phyloP scores from a whole-genome alignment of 2,888 invertebrate species.

The Altica lythri region DNA sequence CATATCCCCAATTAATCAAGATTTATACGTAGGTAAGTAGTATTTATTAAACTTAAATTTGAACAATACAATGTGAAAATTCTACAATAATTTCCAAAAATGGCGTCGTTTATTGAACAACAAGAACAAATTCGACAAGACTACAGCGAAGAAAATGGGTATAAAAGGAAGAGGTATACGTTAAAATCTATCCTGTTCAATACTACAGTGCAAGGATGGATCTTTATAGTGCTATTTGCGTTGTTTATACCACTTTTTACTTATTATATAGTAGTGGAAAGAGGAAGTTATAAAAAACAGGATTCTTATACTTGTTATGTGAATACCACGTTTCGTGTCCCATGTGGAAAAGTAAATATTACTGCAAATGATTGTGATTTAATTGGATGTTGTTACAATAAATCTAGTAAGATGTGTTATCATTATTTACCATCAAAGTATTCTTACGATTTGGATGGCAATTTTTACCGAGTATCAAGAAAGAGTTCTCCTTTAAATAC shows the following conservation, averaged over 20 bases:
- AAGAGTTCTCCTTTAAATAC: constrained; percentile 42
- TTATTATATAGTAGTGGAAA: constrained; percentile 41
- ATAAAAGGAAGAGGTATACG: not conserved
- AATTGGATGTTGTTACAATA: constrained; percentile 50
- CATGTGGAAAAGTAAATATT: constrained; percentile 49
- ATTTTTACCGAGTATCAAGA: constrained; percentile 24
- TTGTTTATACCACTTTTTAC: constrained; percentile 40
- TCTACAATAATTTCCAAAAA: not conserved
- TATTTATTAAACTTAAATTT: not conserved
- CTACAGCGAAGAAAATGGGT: constrained; percentile 1
- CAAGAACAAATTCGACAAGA: constrained; percentile 15
- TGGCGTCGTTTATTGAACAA: constrained; percentile 11
- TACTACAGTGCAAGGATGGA: constrained; percentile 23
- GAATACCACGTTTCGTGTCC: constrained; percentile 44
- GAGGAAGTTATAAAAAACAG: constrained; percentile 22
- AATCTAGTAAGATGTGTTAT: constrained; percentile 45
- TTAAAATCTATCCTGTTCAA: constrained; percentile 3
- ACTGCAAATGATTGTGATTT: constrained; percentile 40
- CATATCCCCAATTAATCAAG: constrained; percentile 9
- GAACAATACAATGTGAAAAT: constrained; percentile 8
- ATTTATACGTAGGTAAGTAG: constrained; percentile 4
- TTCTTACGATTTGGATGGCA: constrained; percentile 38
- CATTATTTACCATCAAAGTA: constrained; percentile 53
- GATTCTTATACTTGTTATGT: constrained; percentile 45
- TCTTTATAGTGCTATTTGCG: constrained; percentile 37